A percentile compares a stretch with the other conserved stretches of the same genome.
Conservation (phyloP, 2,797 vertebrate genomes). For the Hoplostethus mediterraneus region DNA sequence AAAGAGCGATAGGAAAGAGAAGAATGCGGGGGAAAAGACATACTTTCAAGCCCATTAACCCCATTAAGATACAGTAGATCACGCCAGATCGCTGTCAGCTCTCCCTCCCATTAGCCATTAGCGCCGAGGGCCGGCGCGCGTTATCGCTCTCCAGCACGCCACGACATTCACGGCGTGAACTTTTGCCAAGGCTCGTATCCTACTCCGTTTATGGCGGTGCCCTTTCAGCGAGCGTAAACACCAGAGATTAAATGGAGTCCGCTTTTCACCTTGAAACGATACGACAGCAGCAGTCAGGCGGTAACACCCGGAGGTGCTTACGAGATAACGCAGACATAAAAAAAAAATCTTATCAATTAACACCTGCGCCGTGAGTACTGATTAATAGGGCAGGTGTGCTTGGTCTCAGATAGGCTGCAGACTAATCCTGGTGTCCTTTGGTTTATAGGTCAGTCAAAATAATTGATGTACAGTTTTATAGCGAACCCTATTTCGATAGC, state of each 20-base stretch:
- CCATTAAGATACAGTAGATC: slow-evolving; percentile 63
- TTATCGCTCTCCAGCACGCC: slow-evolving; percentile 66
- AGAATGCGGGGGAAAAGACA: slow-evolving; percentile 54
- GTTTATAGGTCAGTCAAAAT: not conserved
- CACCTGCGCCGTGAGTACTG: slow-evolving; percentile 47
- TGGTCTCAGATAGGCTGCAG: slow-evolving; percentile 5
- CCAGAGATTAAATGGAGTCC: slow-evolving; percentile 52
- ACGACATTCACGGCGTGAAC: slow-evolving; percentile 12
- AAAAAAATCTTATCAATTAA: slow-evolving; percentile 55
- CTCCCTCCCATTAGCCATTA: slow-evolving; percentile 57
- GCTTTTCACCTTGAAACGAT: slow-evolving; percentile 45
- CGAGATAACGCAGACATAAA: slow-evolving; percentile 54
- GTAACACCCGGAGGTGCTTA: slow-evolving; percentile 42
- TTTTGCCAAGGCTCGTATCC: slow-evolving; percentile 55
- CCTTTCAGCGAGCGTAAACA: slow-evolving; percentile 52
- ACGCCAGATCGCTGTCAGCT: slow-evolving; percentile 52
- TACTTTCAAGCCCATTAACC: slow-evolving; percentile 63
- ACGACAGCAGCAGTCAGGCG: slow-evolving; percentile 50
- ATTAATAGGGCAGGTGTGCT: slow-evolving; percentile 40
- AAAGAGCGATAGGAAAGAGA: slow-evolving; percentile 26
- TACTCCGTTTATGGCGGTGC: slow-evolving; percentile 46
- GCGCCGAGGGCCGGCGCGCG: slow-evolving; percentile 29
- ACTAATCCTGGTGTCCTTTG: not conserved
- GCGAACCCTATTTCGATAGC: not conserved
- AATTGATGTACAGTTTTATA: slow-evolving; percentile 9